Base-by-base conservation (phyloP, 2,797 vertebrate genomes). In the Danio jaintianensis region DNA sequence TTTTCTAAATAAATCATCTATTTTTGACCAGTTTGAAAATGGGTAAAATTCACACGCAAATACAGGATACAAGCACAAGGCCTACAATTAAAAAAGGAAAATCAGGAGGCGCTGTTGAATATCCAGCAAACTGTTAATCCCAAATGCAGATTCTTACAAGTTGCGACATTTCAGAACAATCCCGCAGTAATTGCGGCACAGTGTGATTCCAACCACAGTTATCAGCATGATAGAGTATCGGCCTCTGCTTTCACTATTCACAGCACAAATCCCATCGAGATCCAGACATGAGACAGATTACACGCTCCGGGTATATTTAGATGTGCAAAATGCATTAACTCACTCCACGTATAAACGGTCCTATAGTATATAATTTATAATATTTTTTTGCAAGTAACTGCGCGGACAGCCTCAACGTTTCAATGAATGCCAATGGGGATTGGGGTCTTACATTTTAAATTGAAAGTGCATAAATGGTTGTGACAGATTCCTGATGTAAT, bases 191-290 rank as follows among this genome's bases (percentile, higher is more conserved):
- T 79, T 79, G 45, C 47, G 45, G 67, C 77, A 61, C 77, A 71
- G 77, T 79, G 77, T 71, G 77, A 79, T 38, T 62, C 77, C 77
- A 52, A 64, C 4, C 63, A 59, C 29, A 16, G 75, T n/a, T 48
- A 79, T 80, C 78, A 80, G 69, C 67, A 62, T 53, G 77, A 79
- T 59, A 69, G 40, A 55, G 63, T 77, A 52, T 70, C 76, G 20
- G 13, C 40, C 20, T 62, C 45, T 45, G 75, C 62, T 77, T 66
- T 77, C 75, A 55, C 74, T 55, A 47, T 68, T 63, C 69, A 63
- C 40, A 80, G 55, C 22, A 47, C 69, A 73, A 72, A 71, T 58
- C 50, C 61, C 20, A 63, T 52, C 64, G 40, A 75, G 59, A 77
- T 50, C 48, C 48, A 63, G 47, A 75, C 59, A 64, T 1, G 61